phyloP scores from a whole-genome alignment of 2,888 invertebrate species.

The Heliconius erato region DNA sequence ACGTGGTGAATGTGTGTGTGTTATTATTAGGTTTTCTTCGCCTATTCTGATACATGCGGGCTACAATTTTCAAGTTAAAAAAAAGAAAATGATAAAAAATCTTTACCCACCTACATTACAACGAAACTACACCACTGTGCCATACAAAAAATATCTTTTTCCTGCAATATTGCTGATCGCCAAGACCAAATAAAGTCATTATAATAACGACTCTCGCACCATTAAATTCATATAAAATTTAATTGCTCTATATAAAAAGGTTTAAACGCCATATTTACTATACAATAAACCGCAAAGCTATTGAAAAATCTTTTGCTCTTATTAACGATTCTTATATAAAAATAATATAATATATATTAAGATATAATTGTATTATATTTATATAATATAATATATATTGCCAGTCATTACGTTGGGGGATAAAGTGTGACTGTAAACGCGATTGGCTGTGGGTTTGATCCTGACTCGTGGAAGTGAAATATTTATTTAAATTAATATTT shows the following conservation, averaged over 20 bases:
- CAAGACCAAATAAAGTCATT: conserved; percentile 30
- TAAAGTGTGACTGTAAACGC: no score
- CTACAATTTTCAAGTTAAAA: neutral
- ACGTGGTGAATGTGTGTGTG: neutral
- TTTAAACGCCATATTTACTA: conserved; percentile 31
- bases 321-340: neutral
- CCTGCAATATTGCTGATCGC: conserved; percentile 12
- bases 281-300: conserved; percentile 5
- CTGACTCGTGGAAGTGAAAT: no score
- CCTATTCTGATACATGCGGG: neutral
- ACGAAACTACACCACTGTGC: neutral
- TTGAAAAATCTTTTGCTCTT: conserved; percentile 11
- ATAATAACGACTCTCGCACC: conserved; percentile 34
- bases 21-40: no score
- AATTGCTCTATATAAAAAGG: conserved; percentile 37
- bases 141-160: neutral
- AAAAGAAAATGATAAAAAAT: neutral
- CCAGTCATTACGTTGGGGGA: no score
- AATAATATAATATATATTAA: neutral
- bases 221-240: conserved; percentile 43
- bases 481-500: no score
- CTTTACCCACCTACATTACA: neutral
- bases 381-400: no score
- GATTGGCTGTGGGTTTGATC: no score
- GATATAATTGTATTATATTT: no score